These are phyloP conservation scores for Cyphomyrus plagiostoma DNA, from an alignment of 2,113 vertebrate genomes.

Conservation along the genomic window DNA sequence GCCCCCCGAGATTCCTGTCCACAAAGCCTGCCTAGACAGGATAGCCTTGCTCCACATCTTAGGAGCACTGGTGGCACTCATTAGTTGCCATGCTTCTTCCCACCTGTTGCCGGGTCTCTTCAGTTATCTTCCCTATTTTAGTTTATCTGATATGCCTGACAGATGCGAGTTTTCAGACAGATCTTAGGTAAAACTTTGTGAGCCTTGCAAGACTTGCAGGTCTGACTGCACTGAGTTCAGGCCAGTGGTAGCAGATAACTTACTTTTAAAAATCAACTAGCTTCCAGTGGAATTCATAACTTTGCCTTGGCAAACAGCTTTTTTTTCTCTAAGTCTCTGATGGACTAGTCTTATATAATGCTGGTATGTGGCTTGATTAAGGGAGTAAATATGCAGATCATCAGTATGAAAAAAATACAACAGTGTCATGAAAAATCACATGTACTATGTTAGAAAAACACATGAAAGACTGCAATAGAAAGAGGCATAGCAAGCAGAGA, in stretches of 20 bases:
- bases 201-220: neutral
- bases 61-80: neutral
- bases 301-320: neutral
- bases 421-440: neutral
- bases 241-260: neutral
- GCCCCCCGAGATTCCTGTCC: neutral
- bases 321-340: neutral
- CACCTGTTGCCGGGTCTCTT: neutral
- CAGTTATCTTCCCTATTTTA: neutral
- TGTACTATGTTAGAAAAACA: neutral
- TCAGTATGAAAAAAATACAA: neutral
- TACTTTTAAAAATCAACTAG: neutral
- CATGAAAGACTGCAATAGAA: neutral
- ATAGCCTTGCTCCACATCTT: neutral
- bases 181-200: neutral
- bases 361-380: neutral
- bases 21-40: neutral
- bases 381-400: neutral
- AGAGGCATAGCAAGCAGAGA: neutral
- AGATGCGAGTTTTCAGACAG: neutral
- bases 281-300: too few relatives aligned
- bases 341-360: neutral
- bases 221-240: neutral
- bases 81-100: neutral
- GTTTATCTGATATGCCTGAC: neutral